Evolutionary conservation across 2,888 invertebrate species (phyloP), one percentile per base, ranked within the genome.

Genomic region (Pollenia angustigena): DNA sequence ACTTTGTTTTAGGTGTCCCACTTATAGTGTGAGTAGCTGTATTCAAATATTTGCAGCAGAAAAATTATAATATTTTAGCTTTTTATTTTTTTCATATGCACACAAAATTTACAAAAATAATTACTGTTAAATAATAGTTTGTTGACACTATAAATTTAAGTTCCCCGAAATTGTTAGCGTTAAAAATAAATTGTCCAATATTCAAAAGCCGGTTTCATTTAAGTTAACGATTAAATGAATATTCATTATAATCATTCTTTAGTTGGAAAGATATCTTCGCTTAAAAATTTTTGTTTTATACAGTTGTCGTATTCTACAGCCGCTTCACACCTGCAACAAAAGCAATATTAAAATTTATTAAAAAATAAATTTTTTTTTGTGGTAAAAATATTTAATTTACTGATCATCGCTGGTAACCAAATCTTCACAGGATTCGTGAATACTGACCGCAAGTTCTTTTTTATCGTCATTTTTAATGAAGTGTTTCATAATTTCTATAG

Each of bases 381-480:
- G 6, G 4, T 32, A 32, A 32, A 12, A 32, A 62, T 50, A 32
- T 60, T 2, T 14, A 50, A 88, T 92, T 91, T 87, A 92, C 92
- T 91, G 91, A 89, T 92, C 92, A 23, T 90, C 92, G n/a, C 91
- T 87, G 52, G 90, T 89, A n/a, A 90, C 90, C 40, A 90, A 86
- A 32, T n/a, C 85, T 14, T 81, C 89, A 66, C 92, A 93, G 0
- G 87, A 88, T 1, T 89, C 90, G 1, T 90, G 75, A 16, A 92
- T 74, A 42, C 89, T 90, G 1, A 78, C 46, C 7, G 81, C 90
- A 1, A 89, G 72, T 4, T 89, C 89, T 85, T 90, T 90, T 0
- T 90, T 90, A 0, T 89, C 89, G 72, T 92, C 90, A 1, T 89
- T 89, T 44, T 90, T 87, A 58, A 89, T 81, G 14, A 91, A 71